Base-by-base conservation (phyloP, 2,113 vertebrate species). In the Catharus bicknelli region DNA sequence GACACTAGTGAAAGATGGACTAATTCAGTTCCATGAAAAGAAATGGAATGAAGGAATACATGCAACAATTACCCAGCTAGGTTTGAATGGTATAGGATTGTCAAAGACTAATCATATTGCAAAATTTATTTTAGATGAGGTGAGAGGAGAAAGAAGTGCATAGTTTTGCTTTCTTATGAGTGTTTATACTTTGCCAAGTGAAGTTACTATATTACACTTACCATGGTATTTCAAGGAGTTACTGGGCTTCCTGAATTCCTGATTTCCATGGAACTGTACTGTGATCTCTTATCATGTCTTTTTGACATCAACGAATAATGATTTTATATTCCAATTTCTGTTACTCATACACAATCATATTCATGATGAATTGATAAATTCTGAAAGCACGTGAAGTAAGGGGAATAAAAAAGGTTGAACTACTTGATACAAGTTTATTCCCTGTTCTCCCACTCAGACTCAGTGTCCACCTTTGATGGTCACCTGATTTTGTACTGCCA, bases 401-500 rank as follows among this genome's bases (percentile, higher is more conserved):
- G 6, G 7, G 9, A 59, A 91, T 47, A 25, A 36, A 86, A 69
- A 58, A 70, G 8, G 5, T 29, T 73, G 36, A 48, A 6, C 4
- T 86, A 19, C 8, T 64, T n/a, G 58, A 43, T 53, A 34, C 1
- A 43, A 13, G 5, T 72, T 76, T 59, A 50, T 22, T 22, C 15
- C 3, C 3, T 2, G 1, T 8, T 38, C 11, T 40, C 5, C 1
- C 6, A 20, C 13, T 50, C 32, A 63, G 42, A 68, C 15, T 45
- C 40, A 63, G 62, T 64, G 11, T 10, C 18, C 9, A 42, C 8
- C 32, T 77, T 72, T 67, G 9, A 54, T 13, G 10, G 17, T 45
- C 3, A 3, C 7, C 22, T 68, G 47, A 70, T 64, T 83, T 79
- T 83, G 48, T 55, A 64, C 20, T 72, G 11, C 22, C 53, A 66